phyloP scores from a whole-genome alignment of 2,113 vertebrate genomes.

The Xiphophorus couchianus region DNA sequence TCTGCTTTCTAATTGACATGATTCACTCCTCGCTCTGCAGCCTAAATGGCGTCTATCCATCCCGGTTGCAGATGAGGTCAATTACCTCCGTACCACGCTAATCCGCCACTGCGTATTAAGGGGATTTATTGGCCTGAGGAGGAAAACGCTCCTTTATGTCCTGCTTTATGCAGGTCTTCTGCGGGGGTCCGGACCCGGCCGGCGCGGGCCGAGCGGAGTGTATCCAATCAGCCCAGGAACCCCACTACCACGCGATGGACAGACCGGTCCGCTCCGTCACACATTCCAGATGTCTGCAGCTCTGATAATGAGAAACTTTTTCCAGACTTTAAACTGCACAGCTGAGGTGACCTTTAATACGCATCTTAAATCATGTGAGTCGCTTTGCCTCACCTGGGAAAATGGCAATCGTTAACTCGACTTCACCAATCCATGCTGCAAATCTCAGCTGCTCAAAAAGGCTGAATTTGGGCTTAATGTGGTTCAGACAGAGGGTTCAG shows the following conservation, averaged over 20 bases:
- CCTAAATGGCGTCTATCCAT: constrained; percentile 60
- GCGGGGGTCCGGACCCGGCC: constrained; percentile 35
- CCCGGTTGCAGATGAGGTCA: constrained; percentile 61
- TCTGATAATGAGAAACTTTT: constrained; percentile 44
- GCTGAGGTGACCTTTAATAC: constrained; percentile 49
- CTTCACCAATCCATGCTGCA: constrained; percentile 34
- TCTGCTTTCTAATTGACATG: constrained; percentile 66
- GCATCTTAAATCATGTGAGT: constrained; percentile 25
- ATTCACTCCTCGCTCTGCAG: constrained; percentile 57
- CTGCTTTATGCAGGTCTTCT: constrained; percentile 45
- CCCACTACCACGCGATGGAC: constrained; percentile 32
- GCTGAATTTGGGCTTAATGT: constrained; percentile 15
- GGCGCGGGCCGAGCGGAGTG: constrained; percentile 35
- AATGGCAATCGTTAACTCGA: constrained; percentile 19
- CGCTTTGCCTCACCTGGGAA: constrained; percentile 22
- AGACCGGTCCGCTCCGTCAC: constrained; percentile 40
- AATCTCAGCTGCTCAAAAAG: constrained; percentile 5
- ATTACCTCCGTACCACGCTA: constrained; percentile 55
- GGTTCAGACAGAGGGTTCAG: neutral
- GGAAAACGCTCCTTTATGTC: constrained; percentile 52
- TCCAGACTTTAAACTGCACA: constrained; percentile 27
- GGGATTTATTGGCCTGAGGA: constrained; percentile 55
- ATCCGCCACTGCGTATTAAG: constrained; percentile 52
- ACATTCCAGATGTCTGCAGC: constrained; percentile 62
- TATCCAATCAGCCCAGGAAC: constrained; percentile 39